phyloP scores from a whole-genome alignment of 2,888 invertebrate genomes.

The Orchesella flavescens region DNA sequence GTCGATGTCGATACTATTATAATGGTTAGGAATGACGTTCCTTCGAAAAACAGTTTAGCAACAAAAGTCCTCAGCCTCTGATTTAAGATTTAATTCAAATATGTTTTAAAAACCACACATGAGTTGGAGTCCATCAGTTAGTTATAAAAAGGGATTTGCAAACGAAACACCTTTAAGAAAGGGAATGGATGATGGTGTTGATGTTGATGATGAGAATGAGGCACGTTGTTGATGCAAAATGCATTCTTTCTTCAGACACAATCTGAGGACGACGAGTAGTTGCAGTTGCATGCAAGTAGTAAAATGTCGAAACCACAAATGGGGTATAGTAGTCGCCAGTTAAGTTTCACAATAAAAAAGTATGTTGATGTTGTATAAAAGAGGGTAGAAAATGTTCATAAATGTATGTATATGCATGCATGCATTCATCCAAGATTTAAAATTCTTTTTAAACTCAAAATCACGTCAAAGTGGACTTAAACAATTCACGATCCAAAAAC shows the following conservation, averaged over 20 bases:
- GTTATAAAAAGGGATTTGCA: not conserved
- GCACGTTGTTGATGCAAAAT: slow-evolving; percentile 5
- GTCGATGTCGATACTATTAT: too few species aligned
- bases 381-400: too few species aligned
- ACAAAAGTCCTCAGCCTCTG: too few species aligned
- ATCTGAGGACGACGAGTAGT: not conserved
- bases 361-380: not conserved
- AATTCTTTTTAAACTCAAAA: slow-evolving; percentile 21
- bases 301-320: slow-evolving; percentile 10
- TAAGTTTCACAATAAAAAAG: slow-evolving; percentile 1
- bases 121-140: too few species aligned
- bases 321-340: not conserved
- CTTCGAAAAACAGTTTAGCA: too few species aligned
- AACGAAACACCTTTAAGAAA: not conserved
- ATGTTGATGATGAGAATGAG: not conserved
- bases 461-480: slow-evolving; percentile 19
- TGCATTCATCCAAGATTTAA: not conserved
- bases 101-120: too few species aligned
- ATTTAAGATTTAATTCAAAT: too few species aligned
- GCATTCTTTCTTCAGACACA: not conserved
- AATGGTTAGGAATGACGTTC: too few species aligned
- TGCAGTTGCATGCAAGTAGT: not conserved
- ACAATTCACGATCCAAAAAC: slow-evolving; percentile 25
- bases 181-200: slow-evolving; percentile 1
- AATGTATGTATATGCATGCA: not conserved